Evolutionary conservation across 2,113 vertebrate species (phyloP), one percentile per base, ranked within the genome.

Genomic region (Parus major): DNA sequence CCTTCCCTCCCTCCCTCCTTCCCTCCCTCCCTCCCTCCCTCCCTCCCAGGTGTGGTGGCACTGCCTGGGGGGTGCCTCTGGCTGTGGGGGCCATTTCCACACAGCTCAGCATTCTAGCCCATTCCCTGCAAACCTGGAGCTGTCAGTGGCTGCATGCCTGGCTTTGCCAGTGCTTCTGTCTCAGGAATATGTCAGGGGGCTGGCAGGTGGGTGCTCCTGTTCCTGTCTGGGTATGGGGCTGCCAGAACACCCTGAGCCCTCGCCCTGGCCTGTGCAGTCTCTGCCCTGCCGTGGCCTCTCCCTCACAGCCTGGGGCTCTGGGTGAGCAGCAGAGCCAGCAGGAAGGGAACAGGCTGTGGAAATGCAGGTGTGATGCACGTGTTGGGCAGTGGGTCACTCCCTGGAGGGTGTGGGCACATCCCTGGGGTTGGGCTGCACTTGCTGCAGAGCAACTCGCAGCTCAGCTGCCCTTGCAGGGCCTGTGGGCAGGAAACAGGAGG

Each of bases 231-330:
- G 8, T 12, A 1, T 25, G 23, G 56, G 75, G 50, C 65, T 75
- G 66, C 35, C 10, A 36, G 64, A 82, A 33, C 4, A 6, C 21
- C 27, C 16, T 5, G 11, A 66, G 71, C 53, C 53, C 49, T n/a
- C 56, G 11, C 10, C 28, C 27, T 0, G 0, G 19, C 52, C 52
- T 0, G 0, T 53, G 66, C 46, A 86, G 76, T 28, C 36, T 53
- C 61, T 29, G 5, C 24, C n/a, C 6, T 6, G 3, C 57, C 6
- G 1, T 7, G 29, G 39, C 29, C 23, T 72, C 49, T 68, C 7
- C 33, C 33, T 72, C 3, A 2, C 31, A 36, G 85, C 18, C 21
- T 5, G 36, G 25, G 41, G 11, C 50, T 44, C 7, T 0, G 3
- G 29, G 15, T 42, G 53, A 80, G 55, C 88, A 64, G 85, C 81